Conservation (phyloP, 2,888 invertebrate species). For the Oligia fasciuncula region DNA sequence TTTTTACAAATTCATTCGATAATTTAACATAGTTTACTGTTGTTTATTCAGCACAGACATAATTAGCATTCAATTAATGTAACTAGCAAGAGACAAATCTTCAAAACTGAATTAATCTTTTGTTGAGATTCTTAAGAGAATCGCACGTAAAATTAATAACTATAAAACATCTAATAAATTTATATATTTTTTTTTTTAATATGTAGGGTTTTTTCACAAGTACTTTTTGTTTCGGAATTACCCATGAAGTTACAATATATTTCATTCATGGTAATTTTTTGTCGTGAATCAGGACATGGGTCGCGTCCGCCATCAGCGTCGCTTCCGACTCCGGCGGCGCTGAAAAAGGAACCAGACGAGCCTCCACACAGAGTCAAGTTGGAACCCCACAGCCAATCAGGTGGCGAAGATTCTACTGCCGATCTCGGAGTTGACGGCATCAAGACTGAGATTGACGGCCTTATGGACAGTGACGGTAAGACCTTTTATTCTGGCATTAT, state of each 20-base stretch:
- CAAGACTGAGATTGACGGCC: slow-evolving; percentile 89
- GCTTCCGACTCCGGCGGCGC: slow-evolving; percentile 87
- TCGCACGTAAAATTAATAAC: slow-evolving; percentile 20
- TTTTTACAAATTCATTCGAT: slow-evolving; percentile 55
- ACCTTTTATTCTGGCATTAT: not conserved
- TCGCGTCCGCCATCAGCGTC: slow-evolving; percentile 89
- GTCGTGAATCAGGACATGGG: slow-evolving; percentile 81
- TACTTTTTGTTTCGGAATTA: not conserved
- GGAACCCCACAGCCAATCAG: slow-evolving; percentile 85
- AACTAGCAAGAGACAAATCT: slow-evolving; percentile 24
- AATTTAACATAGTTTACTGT: slow-evolving; percentile 34
- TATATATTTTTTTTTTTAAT: not conserved
- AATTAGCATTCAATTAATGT: slow-evolving; percentile 50
- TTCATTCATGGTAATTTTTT: not conserved
- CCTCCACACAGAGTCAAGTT: slow-evolving; percentile 85
- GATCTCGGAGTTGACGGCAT: slow-evolving; percentile 88
- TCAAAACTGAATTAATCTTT: slow-evolving; percentile 34
- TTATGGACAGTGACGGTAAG: slow-evolving; percentile 88
- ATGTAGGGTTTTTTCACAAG: not conserved
- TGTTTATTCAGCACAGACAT: slow-evolving; percentile 29
- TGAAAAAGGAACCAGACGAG: slow-evolving; percentile 88
- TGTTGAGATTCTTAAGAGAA: not conserved
- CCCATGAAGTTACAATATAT: not conserved
- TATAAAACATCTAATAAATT: not conserved
- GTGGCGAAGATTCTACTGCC: slow-evolving; percentile 80